Conservation (phyloP, 1,140 invertebrate species). For the Drosophila biarmipes region DNA sequence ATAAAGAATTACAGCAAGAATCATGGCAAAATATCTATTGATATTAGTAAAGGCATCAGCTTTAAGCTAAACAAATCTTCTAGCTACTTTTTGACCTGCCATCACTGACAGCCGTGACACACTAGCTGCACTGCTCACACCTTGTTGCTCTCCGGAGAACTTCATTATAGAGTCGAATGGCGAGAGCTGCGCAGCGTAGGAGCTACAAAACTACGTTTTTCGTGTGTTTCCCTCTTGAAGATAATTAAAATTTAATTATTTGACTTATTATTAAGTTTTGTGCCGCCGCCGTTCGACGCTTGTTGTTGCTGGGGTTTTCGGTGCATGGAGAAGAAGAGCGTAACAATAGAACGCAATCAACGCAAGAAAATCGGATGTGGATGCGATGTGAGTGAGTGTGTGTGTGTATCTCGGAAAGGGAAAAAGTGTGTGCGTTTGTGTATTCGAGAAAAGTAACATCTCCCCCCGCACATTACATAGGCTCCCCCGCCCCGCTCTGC, state of each 20-base stretch:
- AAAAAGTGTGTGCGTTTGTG: slow-evolving; percentile 66
- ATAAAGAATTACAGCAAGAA: too few species aligned
- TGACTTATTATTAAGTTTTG: slow-evolving; percentile 80
- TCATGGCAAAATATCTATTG: too few species aligned
- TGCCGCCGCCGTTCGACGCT: slow-evolving; percentile 27
- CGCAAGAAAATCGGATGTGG: slow-evolving; percentile 59
- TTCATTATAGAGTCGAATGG: slow-evolving; percentile 63
- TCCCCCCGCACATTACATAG: slow-evolving; percentile 22
- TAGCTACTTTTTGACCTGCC: too few species aligned
- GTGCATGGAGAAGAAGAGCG: slow-evolving; percentile 37
- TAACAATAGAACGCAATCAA: slow-evolving; percentile 54
- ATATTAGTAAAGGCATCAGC: too few species aligned
- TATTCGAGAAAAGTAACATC: slow-evolving; percentile 80
- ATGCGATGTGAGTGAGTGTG: slow-evolving; percentile 55
- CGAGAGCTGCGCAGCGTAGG: slow-evolving; percentile 54
- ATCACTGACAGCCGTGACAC: neutral
- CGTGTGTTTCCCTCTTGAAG: slow-evolving; percentile 71
- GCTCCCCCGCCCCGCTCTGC: slow-evolving; percentile 6
- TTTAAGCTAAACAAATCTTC: too few species aligned
- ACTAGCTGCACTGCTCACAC: slow-evolving; percentile 62
- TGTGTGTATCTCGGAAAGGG: slow-evolving; percentile 70
- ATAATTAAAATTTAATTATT: slow-evolving; percentile 82
- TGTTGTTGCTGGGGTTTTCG: slow-evolving; percentile 30
- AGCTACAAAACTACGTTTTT: slow-evolving; percentile 64
- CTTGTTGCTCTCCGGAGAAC: slow-evolving; percentile 67